These are phyloP conservation scores for Drosophila triauraria DNA, from an alignment of 1,140 invertebrate species.

Conservation along the genomic window DNA sequence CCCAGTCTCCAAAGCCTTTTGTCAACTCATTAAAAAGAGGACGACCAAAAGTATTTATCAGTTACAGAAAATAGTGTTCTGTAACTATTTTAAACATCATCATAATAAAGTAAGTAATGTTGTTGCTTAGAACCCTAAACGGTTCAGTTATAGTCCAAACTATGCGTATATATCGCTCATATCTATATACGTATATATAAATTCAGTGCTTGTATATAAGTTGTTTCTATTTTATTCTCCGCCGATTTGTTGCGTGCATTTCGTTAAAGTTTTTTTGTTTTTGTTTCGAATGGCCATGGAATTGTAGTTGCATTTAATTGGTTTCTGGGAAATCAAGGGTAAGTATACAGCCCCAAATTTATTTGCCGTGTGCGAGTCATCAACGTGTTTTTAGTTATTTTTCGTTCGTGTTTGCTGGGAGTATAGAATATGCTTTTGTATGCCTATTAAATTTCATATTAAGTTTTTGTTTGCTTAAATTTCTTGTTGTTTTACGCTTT, in stretches of 20 bases:
- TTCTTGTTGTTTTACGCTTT: slow-evolving; percentile 52
- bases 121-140: slow-evolving; percentile 69
- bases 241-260: slow-evolving; percentile 55
- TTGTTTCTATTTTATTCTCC: slow-evolving; percentile 31
- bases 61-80: slow-evolving; percentile 29
- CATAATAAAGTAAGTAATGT: slow-evolving; percentile 68
- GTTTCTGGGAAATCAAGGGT: slow-evolving; percentile 25
- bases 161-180: slow-evolving; percentile 56
- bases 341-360: slow-evolving; percentile 2
- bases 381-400: slow-evolving; percentile 10
- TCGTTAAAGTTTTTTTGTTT: slow-evolving; percentile 5
- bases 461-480: slow-evolving; percentile 42
- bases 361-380: slow-evolving; percentile 21
- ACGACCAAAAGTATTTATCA: slow-evolving; percentile 17
- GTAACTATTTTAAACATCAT: slow-evolving; percentile 32
- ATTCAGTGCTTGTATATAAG: slow-evolving; percentile 78
- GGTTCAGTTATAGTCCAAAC: slow-evolving; percentile 64
- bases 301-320: slow-evolving; percentile 37
- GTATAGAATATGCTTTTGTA: slow-evolving; percentile 41
- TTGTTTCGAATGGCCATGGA: slow-evolving; percentile 49
- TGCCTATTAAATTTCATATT: slow-evolving; percentile 46
- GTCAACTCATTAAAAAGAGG: slow-evolving; percentile 9
- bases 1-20: neutral
- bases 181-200: slow-evolving; percentile 69
- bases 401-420: slow-evolving; percentile 25